Base-by-base conservation (phyloP, 1,140 invertebrate species). In the Mactra quadrangularis region DNA sequence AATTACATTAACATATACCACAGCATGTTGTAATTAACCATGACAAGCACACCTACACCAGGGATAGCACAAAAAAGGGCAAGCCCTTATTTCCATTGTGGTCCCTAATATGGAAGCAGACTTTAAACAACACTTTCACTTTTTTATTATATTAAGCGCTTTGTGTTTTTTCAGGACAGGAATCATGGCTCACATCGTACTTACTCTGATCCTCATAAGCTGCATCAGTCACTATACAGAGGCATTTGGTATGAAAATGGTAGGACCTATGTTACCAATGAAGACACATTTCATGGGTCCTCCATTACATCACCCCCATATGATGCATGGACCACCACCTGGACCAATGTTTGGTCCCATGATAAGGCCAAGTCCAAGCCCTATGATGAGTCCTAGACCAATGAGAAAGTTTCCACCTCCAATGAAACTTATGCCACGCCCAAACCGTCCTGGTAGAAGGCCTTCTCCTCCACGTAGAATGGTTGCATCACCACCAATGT, bases 251-350 rank as follows among this genome's bases (percentile, higher is more conserved):
- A 33, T 38, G 22, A 3, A n/a, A 66, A 27, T 47, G 33, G 22
- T 38, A 6, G 38, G 45, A 47, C 41, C 15, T 13, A 41, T 38
- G 29, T 25, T 25, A 31, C 45, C 45, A 7, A 68, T 68, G 38
- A 68, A 68, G 38, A 38, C 64, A 52, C 64, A 68, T 33, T 50
- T 68, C 6, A 6, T 52, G 31, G 64, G 64, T 25, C 64, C 64
- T 27, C 41, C 41, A 25, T 47, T 68, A 25, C 64, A 47, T 15
- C 38, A 27, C 13, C 64, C 64, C 9, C 41, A 22, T 2, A 22
- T 45, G 17, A 50, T 50, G 7, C 64, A 29, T 33, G 64, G 41
- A 1, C 64, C 45, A 3, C 41, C 3, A 57, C 22, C 11, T 13
- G 22, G 55, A 2, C 31, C 29, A 15, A 31, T 27, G n/a, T 31